phyloP scores from a whole-genome alignment of 1,140 invertebrate genomes.

The Polyergus mexicanus region DNA sequence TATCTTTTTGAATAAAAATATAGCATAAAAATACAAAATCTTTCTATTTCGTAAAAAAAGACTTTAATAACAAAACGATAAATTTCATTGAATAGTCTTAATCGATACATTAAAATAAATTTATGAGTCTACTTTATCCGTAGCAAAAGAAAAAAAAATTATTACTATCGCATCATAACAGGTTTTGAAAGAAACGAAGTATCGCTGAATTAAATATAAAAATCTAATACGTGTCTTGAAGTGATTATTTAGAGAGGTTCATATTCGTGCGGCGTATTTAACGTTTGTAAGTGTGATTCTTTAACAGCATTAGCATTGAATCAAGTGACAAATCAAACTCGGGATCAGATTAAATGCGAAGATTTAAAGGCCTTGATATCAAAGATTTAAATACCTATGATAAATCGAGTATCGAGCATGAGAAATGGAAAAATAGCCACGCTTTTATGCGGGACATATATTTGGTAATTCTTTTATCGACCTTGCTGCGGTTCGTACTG shows the following conservation, averaged over 20 bases:
- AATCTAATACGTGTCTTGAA: conserved; percentile 11
- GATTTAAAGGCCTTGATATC: not conserved
- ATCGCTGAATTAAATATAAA: conserved; percentile 27
- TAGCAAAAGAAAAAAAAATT: not conserved
- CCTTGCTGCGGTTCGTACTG: conserved; percentile 12
- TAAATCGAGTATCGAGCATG: conserved; percentile 14
- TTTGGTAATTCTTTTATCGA: conserved; percentile 37
- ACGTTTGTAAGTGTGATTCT: not conserved
- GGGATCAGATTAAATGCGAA: not conserved
- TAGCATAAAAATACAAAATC: not conserved
- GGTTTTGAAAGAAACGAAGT: conserved; percentile 6
- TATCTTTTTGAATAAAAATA: not conserved
- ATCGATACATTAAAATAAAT: conserved; percentile 17
- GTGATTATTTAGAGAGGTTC: not conserved
- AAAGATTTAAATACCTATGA: not conserved
- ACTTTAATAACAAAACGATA: not conserved
- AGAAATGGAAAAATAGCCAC: not conserved
- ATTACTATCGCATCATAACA: not conserved
- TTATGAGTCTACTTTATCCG: not conserved
- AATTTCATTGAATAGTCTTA: not conserved
- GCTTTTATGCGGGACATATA: not conserved
- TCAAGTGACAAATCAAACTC: conserved; percentile 21
- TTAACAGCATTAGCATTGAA: conserved; percentile 29
- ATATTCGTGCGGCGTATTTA: not conserved
- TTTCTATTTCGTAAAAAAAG: not conserved